phyloP scores from a whole-genome alignment of 2,797 vertebrate genomes.

The Mus spretus region DNA sequence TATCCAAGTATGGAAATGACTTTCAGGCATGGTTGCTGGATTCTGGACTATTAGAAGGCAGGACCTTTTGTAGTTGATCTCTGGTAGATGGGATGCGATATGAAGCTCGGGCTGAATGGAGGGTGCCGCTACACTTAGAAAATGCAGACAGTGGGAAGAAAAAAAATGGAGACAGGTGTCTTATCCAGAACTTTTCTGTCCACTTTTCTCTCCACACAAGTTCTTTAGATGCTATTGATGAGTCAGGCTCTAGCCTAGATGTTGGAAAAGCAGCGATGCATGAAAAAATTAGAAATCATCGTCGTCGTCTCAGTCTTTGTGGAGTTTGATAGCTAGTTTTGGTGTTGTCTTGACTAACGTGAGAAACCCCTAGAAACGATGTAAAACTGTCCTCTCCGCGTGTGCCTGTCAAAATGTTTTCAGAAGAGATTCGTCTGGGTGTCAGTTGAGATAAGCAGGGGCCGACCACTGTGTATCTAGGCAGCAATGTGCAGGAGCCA shows the following conservation, averaged over 20 bases:
- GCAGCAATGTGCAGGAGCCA: not conserved
- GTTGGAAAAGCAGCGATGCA: not conserved
- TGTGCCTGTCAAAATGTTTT: not conserved
- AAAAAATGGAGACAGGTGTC: not conserved
- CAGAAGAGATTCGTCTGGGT: not conserved
- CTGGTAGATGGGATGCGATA: not conserved
- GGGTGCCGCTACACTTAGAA: not conserved
- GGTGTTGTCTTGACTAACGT: not conserved
- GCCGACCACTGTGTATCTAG: not conserved
- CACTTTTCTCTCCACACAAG: not conserved
- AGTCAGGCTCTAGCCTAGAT: not conserved
- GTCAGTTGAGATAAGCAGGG: not conserved
- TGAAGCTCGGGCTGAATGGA: not conserved
- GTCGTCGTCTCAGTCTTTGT: not conserved
- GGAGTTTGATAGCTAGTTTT: not conserved
- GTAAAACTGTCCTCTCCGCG: not conserved
- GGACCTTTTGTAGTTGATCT: no score
- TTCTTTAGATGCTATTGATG: not conserved
- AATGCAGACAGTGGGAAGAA: not conserved
- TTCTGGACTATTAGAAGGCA: not conserved
- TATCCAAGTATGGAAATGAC: not conserved
- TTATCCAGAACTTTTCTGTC: not conserved
- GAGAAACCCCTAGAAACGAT: not conserved
- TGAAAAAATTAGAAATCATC: not conserved
- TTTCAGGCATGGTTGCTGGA: not conserved